Evolutionary conservation across 2,797 vertebrate genomes (phyloP), one percentile per base, ranked within the genome.

Genomic region (Echiichthys vipera): DNA sequence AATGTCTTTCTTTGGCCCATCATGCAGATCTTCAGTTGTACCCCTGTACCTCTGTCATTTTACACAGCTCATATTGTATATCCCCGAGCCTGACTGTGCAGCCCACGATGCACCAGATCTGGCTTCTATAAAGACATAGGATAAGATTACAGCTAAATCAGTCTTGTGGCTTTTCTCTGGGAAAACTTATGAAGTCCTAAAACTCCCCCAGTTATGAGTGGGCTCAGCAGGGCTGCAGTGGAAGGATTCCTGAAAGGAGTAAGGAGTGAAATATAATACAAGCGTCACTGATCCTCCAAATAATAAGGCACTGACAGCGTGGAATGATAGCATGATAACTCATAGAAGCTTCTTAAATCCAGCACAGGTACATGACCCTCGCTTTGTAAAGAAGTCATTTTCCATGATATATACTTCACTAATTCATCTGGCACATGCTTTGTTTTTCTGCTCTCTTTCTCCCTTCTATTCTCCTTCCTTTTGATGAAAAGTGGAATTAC

Each of bases 251-350:
- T 66, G 37, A 82, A 81, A 73, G 68, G 84, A 91, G 90, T 76
- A 74, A 49, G 56, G 79, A 90, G 81, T 86, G 94, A 94, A 95
- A 95, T 80, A 68, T 92, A 95, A 97, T 96, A 94, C 95, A 89
- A 94, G 95, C 92, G 94, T 94, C 95, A 95, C 94, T 95, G 93
- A 96, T 96, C 95, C 93, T 94, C 94, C 90, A 89, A 93, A 95
- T 97, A 97, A 97, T 96, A 95, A 95, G 93, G 93, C 91, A 93
- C 94, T 98, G 97, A 96, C 96, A 96, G 94, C 88, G 88, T 93
- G 95, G 95, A 96, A 95, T 96, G 96, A 96, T 96, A 94, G 96
- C 95, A 95, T 95, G 95, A 96, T 98, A 97, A 97, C 96, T 96
- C 95, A 96, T 88, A 86, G 95, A 93, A 91, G 95, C 94, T 95